Evolutionary conservation across 30 jellyfish, hydroid and myxozoan genomes (phyloP).

Genomic region (Aurelia coerulea): DNA sequence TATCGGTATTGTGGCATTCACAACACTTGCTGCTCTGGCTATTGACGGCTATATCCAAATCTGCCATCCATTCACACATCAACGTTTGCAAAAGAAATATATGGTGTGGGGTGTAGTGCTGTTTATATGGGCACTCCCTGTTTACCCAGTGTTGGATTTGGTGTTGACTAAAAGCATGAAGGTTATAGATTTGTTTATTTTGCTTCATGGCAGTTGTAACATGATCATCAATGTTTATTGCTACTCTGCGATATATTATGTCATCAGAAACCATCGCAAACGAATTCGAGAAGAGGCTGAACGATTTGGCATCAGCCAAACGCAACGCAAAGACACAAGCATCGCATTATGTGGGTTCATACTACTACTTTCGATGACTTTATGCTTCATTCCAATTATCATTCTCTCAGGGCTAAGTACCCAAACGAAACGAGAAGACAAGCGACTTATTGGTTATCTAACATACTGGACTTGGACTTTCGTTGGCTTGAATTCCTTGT

Average conservation of each 20-base stretch:
- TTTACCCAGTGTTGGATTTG: constrained; percentile 25
- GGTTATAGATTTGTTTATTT: constrained; percentile 23
- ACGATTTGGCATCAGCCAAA: neutral
- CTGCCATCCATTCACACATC: constrained; percentile 47
- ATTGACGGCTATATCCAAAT: constrained; percentile 36
- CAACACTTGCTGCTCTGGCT: constrained; percentile 48
- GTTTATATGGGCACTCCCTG: constrained; percentile 34
- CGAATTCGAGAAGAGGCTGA: constrained; percentile 13
- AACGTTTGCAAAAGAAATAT: constrained; percentile 3
- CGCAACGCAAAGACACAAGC: constrained; percentile 9
- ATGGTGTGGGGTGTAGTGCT: neutral
- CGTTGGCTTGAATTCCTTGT: constrained; percentile 16
- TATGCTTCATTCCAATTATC: constrained; percentile 19
- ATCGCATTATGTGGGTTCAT: constrained; percentile 14
- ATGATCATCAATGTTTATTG: constrained; percentile 16
- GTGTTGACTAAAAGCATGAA: constrained; percentile 4
- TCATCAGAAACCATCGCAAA: constrained; percentile 41
- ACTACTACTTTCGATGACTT: constrained; percentile 19
- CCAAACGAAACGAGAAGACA: constrained; percentile 9
- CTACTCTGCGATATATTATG: constrained; percentile 10
- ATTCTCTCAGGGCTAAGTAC: constrained; percentile 8
- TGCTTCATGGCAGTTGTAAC: constrained; percentile 9
- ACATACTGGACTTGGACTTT: constrained; percentile 68
- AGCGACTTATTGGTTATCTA: constrained; percentile 44
- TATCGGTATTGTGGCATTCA: constrained; percentile 37